Evolutionary conservation across 2,113 vertebrate genomes (phyloP).

Genomic region (Elephantulus edwardii): DNA sequence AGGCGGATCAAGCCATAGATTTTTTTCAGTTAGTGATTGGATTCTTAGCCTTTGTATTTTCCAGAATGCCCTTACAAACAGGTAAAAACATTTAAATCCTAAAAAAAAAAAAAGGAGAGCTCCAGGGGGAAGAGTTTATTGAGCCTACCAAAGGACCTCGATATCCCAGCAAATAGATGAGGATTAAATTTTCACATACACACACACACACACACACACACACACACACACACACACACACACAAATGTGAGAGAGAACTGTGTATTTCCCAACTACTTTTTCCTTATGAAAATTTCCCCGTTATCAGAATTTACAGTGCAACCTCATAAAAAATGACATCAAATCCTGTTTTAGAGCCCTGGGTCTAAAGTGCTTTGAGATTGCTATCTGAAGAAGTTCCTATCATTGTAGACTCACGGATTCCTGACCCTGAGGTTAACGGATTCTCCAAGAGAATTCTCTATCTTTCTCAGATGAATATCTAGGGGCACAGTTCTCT

Average conservation of each 20-base stretch:
- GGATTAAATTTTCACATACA: not conserved
- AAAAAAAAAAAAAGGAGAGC: constrained; percentile 21
- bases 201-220: too few species aligned
- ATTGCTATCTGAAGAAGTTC: constrained; percentile 26
- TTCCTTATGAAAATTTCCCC: not conserved
- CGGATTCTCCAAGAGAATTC: not conserved
- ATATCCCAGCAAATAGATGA: not conserved
- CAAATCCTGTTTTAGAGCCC: not conserved
- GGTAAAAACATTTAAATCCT: constrained; percentile 1
- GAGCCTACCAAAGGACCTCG: not conserved
- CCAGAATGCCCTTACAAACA: not conserved
- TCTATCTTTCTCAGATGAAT: constrained; percentile 22
- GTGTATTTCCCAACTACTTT: not conserved
- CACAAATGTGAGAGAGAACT: not conserved
- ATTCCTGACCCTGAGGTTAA: constrained; percentile 19
- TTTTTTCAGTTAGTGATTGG: not conserved
- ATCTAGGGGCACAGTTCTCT: not conserved
- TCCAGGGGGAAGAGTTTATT: not conserved
- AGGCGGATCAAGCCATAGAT: too few species aligned
- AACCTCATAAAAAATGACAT: not conserved
- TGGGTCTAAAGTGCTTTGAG: not conserved
- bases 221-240: too few species aligned
- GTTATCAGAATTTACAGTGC: not conserved
- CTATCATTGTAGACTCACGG: not conserved
- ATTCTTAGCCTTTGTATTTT: not conserved